Base-by-base conservation (phyloP, 1,140 invertebrate species). In the Hetaerina americana region DNA sequence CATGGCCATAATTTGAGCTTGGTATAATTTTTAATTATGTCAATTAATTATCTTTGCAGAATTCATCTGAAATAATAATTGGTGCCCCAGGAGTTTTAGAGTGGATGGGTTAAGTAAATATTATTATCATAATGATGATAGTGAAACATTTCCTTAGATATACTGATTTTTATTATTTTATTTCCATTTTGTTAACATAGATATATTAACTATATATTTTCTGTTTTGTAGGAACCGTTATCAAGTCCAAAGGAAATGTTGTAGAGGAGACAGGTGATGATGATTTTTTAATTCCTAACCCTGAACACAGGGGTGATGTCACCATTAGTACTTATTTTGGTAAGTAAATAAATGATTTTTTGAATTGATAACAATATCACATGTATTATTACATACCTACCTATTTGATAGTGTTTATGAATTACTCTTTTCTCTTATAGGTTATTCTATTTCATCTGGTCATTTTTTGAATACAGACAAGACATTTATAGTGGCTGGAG, bases 401-500 rank as follows among this genome's bases (percentile, higher is more conserved):
- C n/a, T n/a, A n/a, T n/a, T n/a, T n/a, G n/a, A n/a, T n/a, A n/a
- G n/a, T n/a, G n/a, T n/a, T n/a, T n/a, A n/a, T n/a, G n/a, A 18
- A 66, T 27, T 28, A 26, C 66, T 70, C 5, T 71, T 5, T 79
- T 18, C 69, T 69, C 68, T 77, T 80, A 68, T 72, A 87, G 86
- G 87, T 12, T 88, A 87, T 74, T 84, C 85, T 24, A 82, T 88
- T 5, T 85, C 84, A 66, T 84, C 85, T 8, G 87, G 87, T 24
- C 75, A 80, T 72, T 86, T 85, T 74, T 80, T 83, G 70, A 27
- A 66, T 12, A 25, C 73, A 28, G 77, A 76, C 3, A 73, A 76
- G 22, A 74, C 78, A 3, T 79, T 82, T 15, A 85, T 83, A 72
- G 84, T 85, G 0, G 82, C 82, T 0, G 83, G 85, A 57, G 85